Conservation (phyloP, 2,888 invertebrate species). For the Drosophila aldrichi region DNA sequence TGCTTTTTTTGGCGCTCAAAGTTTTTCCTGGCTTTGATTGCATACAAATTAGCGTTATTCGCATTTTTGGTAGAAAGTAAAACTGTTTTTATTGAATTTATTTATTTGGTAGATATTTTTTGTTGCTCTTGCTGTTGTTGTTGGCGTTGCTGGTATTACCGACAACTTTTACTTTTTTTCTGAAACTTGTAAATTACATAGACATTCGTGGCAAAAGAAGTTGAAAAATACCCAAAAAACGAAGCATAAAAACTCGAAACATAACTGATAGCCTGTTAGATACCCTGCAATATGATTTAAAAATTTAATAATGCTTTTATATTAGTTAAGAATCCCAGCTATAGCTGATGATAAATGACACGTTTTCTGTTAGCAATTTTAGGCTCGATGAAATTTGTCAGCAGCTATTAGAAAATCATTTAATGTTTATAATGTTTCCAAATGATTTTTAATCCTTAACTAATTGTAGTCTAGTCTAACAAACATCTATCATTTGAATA, state of each 20-base stretch:
- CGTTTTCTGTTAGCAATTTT: too few species aligned
- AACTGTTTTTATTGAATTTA: slow-evolving; percentile 71
- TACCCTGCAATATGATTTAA: slow-evolving; percentile 4
- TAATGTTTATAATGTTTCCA: too few species aligned
- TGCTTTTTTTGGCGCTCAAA: slow-evolving; percentile 50
- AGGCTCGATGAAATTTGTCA: background rate
- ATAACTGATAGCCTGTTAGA: background rate
- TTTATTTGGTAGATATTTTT: slow-evolving; percentile 56
- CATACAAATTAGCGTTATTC: slow-evolving; percentile 78
- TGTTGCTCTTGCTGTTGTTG: background rate
- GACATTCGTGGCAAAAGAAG: slow-evolving; percentile 19
- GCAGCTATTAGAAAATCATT: background rate
- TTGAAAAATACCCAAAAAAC: slow-evolving; percentile 39
- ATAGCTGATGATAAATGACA: too few species aligned
- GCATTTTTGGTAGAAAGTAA: slow-evolving; percentile 80
- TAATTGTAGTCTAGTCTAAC: background rate
- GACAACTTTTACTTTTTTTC: slow-evolving; percentile 75
- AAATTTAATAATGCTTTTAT: background rate
- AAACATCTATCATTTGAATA: background rate
- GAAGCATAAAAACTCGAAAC: slow-evolving; percentile 1
- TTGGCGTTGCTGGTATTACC: slow-evolving; percentile 39
- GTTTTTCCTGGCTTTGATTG: slow-evolving; percentile 70
- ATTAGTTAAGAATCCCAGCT: too few species aligned
- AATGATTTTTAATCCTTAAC: background rate
- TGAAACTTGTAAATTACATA: slow-evolving; percentile 69